These are phyloP conservation scores for Hemaris fuciformis DNA, from an alignment of 2,888 invertebrate genomes.

Conservation along the genomic window DNA sequence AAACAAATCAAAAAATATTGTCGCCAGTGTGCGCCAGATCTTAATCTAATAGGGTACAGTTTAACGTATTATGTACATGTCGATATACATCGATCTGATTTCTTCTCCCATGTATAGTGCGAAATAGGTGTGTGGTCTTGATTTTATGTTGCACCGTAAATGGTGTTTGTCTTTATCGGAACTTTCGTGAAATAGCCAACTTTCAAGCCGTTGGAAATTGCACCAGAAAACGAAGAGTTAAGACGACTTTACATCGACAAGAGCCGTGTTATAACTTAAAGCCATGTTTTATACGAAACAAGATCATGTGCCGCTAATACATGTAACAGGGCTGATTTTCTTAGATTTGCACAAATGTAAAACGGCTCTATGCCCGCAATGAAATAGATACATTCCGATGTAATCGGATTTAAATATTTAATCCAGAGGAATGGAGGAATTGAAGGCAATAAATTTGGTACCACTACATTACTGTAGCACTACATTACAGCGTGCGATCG, in stretches of 20 bases:
- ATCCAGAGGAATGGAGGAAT: too few relatives aligned
- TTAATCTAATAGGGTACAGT: neutral
- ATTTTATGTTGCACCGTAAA: conserved; percentile 29
- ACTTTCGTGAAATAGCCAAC: conserved; percentile 16
- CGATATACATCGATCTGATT: conserved; percentile 17
- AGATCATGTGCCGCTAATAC: neutral
- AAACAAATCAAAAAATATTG: neutral
- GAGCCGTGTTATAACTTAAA: neutral
- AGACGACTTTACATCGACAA: neutral
- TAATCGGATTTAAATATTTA: neutral
- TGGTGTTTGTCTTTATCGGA: conserved; percentile 17
- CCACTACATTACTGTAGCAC: too few relatives aligned
- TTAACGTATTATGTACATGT: neutral
- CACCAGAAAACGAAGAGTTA: neutral
- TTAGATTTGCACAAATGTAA: neutral
- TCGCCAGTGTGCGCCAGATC: neutral
- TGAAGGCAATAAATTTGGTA: too few relatives aligned
- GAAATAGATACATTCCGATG: neutral
- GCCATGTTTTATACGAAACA: neutral
- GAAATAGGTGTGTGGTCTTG: conserved; percentile 20
- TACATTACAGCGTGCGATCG: too few relatives aligned
- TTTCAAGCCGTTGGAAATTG: conserved; percentile 18
- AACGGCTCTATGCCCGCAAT: neutral
- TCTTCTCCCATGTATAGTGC: conserved; percentile 25
- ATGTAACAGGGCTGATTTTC: neutral